Percentiles rank a stretch among this genome's conserved stretches.
Conservation (phyloP, 2,113 vertebrate genomes). For the Deroptyus accipitrinus region DNA sequence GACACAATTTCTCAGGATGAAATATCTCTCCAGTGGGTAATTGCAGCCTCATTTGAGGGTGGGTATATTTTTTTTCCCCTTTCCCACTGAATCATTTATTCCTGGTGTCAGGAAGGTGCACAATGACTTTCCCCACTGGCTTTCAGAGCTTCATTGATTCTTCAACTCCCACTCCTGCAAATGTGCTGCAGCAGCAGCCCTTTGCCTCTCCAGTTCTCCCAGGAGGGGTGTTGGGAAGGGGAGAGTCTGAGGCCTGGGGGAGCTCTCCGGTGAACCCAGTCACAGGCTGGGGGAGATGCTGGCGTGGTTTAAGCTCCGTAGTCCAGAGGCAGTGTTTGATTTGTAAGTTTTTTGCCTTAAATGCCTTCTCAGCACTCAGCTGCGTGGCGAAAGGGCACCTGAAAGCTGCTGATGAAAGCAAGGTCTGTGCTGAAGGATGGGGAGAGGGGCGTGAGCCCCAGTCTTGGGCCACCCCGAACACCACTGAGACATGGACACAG, state of each 20-base stretch:
- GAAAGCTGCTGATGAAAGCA: neutral
- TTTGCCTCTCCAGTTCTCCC: conserved; percentile 10
- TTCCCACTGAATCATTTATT: conserved; percentile 70
- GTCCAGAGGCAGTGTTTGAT: neutral
- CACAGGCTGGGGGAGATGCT: neutral
- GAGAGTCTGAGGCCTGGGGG: neutral
- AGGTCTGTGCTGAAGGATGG: neutral
- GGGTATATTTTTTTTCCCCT: conserved; percentile 24
- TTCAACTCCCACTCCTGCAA: conserved; percentile 49
- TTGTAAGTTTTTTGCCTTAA: neutral
- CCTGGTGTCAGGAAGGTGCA: conserved; percentile 73
- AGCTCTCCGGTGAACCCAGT: neutral
- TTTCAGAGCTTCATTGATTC: conserved; percentile 71
- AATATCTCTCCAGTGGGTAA: conserved; percentile 70
- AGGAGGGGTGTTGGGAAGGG: neutral
- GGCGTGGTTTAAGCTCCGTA: neutral
- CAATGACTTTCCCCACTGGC: conserved; percentile 59
- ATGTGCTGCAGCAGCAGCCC: conserved; percentile 67
- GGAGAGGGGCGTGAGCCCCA: neutral
- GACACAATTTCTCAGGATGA: conserved; percentile 69
- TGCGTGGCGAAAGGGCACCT: neutral
- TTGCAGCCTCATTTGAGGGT: conserved; percentile 62
- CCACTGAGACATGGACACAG: neutral
- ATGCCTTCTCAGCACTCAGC: neutral
- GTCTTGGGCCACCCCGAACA: neutral